These are phyloP conservation scores for Blomia tropicalis DNA, from an alignment of 2,888 invertebrate genomes.

Conservation along the genomic window DNA sequence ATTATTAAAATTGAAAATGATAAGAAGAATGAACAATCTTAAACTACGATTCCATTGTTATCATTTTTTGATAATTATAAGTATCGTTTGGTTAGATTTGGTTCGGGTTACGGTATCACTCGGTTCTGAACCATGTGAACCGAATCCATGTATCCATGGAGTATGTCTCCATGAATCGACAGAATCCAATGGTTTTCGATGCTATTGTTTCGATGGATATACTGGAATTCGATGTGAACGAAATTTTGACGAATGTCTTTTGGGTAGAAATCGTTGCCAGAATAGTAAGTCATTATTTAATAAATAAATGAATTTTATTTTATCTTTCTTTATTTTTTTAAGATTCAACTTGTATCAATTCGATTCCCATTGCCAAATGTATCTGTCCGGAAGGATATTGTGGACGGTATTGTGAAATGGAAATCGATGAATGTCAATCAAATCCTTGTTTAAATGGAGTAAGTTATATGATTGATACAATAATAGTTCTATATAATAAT, in stretches of 20 bases:
- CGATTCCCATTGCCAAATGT: neutral
- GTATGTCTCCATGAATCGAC: neutral
- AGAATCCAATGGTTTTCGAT: neutral
- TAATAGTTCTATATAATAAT: no score
- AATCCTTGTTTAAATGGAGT: conserved; percentile 21
- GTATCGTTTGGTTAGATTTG: no score
- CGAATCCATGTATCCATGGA: conserved; percentile 20
- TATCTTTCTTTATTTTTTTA: neutral
- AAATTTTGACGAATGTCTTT: conserved; percentile 18
- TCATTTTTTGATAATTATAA: neutral
- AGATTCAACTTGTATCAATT: neutral
- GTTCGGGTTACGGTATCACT: no score
- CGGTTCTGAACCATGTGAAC: neutral
- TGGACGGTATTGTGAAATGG: conserved; percentile 17
- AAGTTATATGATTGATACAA: no score
- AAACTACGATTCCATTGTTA: neutral
- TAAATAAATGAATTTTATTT: neutral
- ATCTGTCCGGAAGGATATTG: conserved; percentile 15
- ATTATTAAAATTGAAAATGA: neutral
- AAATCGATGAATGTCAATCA: conserved; percentile 21
- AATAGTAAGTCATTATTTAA: conserved; percentile 1
- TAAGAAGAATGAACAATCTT: neutral
- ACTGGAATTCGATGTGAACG: conserved; percentile 12
- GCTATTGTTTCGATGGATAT: conserved; percentile 21
- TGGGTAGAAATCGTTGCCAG: conserved; percentile 11